Percentiles rank a stretch among this genome's conserved stretches.
These are phyloP conservation scores for Ibycter americanus DNA, from an alignment of 2,797 vertebrate genomes.

Conservation along the genomic window DNA sequence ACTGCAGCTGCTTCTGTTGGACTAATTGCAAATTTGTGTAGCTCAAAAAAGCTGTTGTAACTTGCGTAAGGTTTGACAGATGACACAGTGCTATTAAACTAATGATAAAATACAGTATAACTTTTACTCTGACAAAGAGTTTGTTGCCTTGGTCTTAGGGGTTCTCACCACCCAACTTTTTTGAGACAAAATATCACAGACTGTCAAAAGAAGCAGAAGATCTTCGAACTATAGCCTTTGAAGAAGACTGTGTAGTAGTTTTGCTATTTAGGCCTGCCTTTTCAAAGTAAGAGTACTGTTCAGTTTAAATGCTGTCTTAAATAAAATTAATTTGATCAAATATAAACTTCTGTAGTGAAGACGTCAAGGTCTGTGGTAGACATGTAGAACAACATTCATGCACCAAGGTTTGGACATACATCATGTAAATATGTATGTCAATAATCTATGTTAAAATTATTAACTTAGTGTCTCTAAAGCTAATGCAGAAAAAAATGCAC, in stretches of 20 bases:
- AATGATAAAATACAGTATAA: neutral
- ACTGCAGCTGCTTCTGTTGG: neutral
- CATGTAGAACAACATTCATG: neutral
- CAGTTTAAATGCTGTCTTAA: neutral
- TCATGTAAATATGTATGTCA: accelerated
- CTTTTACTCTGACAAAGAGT: neutral
- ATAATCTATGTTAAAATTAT: neutral
- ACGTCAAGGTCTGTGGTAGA: neutral
- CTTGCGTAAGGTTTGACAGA: neutral
- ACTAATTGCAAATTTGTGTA: neutral
- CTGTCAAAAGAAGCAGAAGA: neutral
- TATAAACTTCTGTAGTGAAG: neutral
- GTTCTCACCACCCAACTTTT: neutral
- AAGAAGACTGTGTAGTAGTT: neutral
- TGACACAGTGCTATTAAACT: neutral
- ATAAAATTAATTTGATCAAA: neutral
- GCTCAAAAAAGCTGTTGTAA: neutral
- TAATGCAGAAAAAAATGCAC: neutral
- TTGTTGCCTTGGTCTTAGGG: neutral
- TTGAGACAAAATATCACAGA: neutral
- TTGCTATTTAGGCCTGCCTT: neutral
- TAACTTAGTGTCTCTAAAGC: neutral
- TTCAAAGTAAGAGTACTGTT: neutral
- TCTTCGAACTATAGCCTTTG: neutral
- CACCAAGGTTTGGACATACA: neutral